phyloP scores from a whole-genome alignment of 2,797 vertebrate species.

The Petrocephalus sullivani region DNA sequence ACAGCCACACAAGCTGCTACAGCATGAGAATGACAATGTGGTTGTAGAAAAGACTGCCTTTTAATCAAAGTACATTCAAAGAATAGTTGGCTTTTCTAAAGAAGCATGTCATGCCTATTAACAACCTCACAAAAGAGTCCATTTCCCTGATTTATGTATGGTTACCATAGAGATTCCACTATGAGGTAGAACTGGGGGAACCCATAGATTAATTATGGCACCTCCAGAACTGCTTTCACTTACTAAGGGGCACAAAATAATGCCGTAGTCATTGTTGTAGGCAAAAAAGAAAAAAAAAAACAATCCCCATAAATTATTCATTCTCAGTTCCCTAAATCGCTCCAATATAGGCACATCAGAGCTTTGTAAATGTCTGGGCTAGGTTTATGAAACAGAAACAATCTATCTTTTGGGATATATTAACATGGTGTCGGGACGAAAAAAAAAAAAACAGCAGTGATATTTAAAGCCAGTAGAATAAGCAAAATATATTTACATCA shows the following conservation, averaged over 20 bases:
- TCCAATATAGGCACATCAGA: neutral
- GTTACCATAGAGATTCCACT: slow-evolving; percentile 73
- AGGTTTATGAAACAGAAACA: neutral
- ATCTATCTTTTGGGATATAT: neutral
- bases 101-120: slow-evolving; percentile 73
- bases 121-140: slow-evolving; percentile 75
- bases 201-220: slow-evolving; percentile 50
- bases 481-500: neutral
- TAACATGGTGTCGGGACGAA: neutral
- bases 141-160: slow-evolving; percentile 76
- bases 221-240: slow-evolving; percentile 58
- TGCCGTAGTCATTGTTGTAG: neutral
- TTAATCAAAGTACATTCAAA: slow-evolving; percentile 82
- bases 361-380: neutral
- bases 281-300: no score
- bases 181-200: slow-evolving; percentile 68
- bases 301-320: slow-evolving; percentile 4
- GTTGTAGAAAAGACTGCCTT: slow-evolving; percentile 71
- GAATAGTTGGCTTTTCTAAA: slow-evolving; percentile 77
- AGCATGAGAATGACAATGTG: slow-evolving; percentile 78
- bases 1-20: slow-evolving; percentile 80
- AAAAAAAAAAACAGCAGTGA: neutral
- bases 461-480: neutral
- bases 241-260: slow-evolving; percentile 32
- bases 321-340: neutral